phyloP scores from a whole-genome alignment of 2,113 vertebrate species.

The Salvelinus sp. region DNA sequence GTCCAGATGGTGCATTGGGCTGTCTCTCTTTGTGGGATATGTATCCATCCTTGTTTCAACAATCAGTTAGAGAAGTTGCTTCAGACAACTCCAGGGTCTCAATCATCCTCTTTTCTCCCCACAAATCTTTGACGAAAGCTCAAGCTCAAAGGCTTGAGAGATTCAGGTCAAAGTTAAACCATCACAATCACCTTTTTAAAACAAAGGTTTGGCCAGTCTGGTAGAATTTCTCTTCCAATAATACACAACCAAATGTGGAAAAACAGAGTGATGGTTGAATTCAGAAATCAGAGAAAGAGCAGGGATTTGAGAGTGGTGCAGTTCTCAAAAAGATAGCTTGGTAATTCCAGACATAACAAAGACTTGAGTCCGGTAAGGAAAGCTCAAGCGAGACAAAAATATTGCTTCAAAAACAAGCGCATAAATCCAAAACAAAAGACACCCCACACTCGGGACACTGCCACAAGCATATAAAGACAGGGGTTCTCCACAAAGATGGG shows the following conservation, averaged over 20 bases:
- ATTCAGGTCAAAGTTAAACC: background rate
- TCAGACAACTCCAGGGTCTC: background rate
- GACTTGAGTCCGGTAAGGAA: background rate
- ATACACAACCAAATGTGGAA: background rate
- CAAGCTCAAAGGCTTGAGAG: background rate
- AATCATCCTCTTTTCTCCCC: background rate
- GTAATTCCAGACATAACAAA: conserved; percentile 11
- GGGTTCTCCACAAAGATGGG: conserved; percentile 5
- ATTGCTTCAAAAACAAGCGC: conserved; percentile 5
- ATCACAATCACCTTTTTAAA: conserved; percentile 20
- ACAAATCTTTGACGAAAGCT: background rate
- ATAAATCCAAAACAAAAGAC: conserved; percentile 4
- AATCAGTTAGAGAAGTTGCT: background rate
- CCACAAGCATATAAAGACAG: background rate
- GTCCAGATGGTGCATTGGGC: background rate
- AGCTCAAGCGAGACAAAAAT: conserved; percentile 14
- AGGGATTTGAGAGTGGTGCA: background rate
- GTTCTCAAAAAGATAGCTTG: background rate
- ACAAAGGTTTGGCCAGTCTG: conserved; percentile 8
- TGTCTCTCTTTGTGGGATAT: background rate
- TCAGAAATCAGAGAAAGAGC: background rate
- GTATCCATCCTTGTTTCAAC: background rate
- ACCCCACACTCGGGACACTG: background rate
- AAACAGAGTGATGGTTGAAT: background rate
- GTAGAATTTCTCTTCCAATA: background rate